Conservation (phyloP, 2,888 invertebrate genomes). For the Siphlonurus alternatus region DNA sequence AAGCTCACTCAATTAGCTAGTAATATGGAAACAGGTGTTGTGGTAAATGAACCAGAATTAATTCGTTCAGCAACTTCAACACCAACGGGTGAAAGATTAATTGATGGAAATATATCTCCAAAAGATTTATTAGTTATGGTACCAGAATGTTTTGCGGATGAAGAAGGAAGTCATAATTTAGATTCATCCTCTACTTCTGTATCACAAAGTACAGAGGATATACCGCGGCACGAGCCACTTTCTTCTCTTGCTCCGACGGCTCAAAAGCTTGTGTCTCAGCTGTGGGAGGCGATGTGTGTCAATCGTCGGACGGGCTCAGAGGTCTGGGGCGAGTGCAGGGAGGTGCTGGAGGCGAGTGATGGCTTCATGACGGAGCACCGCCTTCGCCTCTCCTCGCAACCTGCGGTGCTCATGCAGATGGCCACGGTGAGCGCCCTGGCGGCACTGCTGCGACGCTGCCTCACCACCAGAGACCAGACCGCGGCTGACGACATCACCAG, state of each 20-base stretch:
- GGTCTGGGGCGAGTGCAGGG: background rate
- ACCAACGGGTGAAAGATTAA: background rate
- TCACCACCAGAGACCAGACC: background rate
- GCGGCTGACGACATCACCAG: background rate
- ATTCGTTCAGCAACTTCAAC: background rate
- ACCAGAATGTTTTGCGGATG: background rate
- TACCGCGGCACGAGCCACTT: background rate
- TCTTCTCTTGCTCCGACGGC: background rate
- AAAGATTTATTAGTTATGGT: background rate
- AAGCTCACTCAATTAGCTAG: slow-evolving; percentile 46
- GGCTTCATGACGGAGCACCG: background rate
- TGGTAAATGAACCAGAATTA: background rate
- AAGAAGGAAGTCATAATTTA: background rate
- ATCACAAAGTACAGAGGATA: background rate
- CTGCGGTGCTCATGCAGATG: background rate
- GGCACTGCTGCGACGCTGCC: background rate
- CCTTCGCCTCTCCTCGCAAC: background rate
- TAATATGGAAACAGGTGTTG: slow-evolving; percentile 17
- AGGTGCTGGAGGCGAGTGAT: background rate
- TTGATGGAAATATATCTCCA: background rate
- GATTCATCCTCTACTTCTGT: background rate
- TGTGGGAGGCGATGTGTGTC: background rate
- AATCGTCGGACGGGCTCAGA: background rate
- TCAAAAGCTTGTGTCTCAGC: background rate
- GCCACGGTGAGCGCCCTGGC: background rate